phyloP scores from a whole-genome alignment of 1,140 invertebrate genomes.

The Eupristina koningsbergeri region DNA sequence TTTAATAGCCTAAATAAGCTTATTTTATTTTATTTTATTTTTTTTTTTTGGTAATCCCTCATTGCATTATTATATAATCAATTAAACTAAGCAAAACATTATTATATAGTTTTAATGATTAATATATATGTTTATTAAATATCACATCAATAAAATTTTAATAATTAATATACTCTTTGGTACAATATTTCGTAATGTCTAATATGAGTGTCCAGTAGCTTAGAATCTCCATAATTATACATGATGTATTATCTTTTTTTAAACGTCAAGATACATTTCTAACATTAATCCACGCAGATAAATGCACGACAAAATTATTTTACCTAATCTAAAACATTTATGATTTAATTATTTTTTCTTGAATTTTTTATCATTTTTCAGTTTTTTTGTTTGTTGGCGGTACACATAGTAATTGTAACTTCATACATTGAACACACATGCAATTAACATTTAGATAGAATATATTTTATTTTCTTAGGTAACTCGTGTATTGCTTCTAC shows the following conservation, averaged over 20 bases:
- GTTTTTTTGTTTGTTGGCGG: constrained; percentile 24
- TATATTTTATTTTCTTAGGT: constrained; percentile 36
- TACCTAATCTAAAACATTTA: constrained; percentile 11
- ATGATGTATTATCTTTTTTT: constrained; percentile 8
- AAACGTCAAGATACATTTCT: constrained; percentile 43
- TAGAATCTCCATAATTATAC: constrained; percentile 43
- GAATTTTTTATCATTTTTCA: too few relatives aligned
- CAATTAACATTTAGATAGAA: constrained; percentile 39
- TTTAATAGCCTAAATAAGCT: background rate
- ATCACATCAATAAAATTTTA: constrained; percentile 12
- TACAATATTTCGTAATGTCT: too few relatives aligned
- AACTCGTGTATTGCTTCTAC: constrained; percentile 60
- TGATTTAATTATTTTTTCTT: constrained; percentile 18
- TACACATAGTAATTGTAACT: background rate
- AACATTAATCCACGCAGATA: constrained; percentile 44
- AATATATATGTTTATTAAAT: constrained; percentile 25
- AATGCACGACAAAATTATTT: constrained; percentile 59
- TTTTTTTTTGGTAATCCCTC: constrained; percentile 34
- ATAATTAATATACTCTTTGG: background rate
- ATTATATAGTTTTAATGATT: background rate
- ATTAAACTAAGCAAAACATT: constrained; percentile 46
- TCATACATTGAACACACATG: background rate
- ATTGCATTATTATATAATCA: constrained; percentile 36
- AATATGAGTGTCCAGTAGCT: constrained; percentile 37
- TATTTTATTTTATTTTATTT: too few relatives aligned